phyloP scores from a whole-genome alignment of 2,888 invertebrate species.

The Chloromyia formosa region DNA sequence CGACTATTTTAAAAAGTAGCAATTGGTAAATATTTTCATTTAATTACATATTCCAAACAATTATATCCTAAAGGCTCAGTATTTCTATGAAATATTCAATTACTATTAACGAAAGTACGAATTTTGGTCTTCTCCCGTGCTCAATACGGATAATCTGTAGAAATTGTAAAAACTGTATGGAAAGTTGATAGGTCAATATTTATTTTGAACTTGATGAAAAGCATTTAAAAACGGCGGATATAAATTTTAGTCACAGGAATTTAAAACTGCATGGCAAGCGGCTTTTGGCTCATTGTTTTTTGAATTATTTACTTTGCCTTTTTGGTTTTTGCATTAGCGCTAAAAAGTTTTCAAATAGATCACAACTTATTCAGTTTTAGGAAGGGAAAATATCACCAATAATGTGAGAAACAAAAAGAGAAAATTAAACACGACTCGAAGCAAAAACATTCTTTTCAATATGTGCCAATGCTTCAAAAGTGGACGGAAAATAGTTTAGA shows the following conservation, averaged over 20 bases:
- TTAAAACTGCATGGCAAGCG: constrained; percentile 2
- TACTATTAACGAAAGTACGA: too few relatives aligned
- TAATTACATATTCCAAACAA: too few relatives aligned
- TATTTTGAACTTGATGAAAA: too few relatives aligned
- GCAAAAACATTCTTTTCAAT: constrained; percentile 32
- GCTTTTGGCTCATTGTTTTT: background rate
- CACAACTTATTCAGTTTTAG: background rate
- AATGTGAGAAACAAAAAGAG: constrained; percentile 24
- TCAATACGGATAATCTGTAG: too few relatives aligned
- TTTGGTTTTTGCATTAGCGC: background rate
- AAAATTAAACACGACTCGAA: constrained; percentile 37
- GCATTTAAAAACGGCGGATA: background rate
- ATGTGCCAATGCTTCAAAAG: constrained; percentile 40
- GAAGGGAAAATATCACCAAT: constrained; percentile 17
- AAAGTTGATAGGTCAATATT: too few relatives aligned
- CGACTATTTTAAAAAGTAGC: too few relatives aligned
- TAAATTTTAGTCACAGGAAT: constrained; percentile 8
- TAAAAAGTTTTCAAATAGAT: background rate
- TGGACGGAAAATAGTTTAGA: constrained; percentile 40
- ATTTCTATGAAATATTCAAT: too few relatives aligned
- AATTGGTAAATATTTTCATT: too few relatives aligned
- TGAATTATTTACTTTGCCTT: background rate
- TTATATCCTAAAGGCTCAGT: too few relatives aligned
- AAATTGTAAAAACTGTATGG: too few relatives aligned
- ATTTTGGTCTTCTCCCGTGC: too few relatives aligned